Base-by-base conservation (phyloP, 2,113 vertebrate species). In the Colaptes auratus region DNA sequence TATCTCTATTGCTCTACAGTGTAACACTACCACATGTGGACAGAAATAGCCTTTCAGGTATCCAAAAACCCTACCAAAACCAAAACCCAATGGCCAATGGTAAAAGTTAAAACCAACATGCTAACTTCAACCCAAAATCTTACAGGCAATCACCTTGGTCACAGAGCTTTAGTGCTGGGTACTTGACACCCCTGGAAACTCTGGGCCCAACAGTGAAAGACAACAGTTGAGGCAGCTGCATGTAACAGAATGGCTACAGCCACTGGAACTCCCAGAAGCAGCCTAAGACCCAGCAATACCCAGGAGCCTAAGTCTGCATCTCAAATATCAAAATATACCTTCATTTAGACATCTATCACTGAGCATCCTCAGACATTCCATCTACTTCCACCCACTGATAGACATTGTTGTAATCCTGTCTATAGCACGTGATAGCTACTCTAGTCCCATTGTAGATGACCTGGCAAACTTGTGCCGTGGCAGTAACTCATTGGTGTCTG, bases 21-120 rank as follows among this genome's bases (percentile, higher is more conserved):
- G 5, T 44, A 79, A 42, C 27, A 46, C 39, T 59, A 53, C n/a
- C 44, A 24, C 4, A 46, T 0, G 4, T 30, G 27, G 31, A 72
- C 15, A 73, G 67, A 74, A 77, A 23, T 50, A 86, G 36, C 48
- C 35, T 83, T 59, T 74, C 55, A 52, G 24, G 5, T 56, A 55
- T 28, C 17, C 17, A 70, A 64, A 42, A 64, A 39, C 11, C 10
- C 10, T n/a, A n/a, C 39, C 39, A 39, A 39, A 39, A 39, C 39
- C 39, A 39, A 21, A 58, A 1, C 0, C 2, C 0, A 0, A 56
- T 42, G 21, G 8, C 2, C 0, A 0, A 56, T 42, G 21, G 8
- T 19, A 23, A 6, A 78, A 53, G 18, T 86, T 72, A 79, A 92
- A 91, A 31, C 4, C 21, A 93, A 74, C 27, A 39, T 55, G 63